Evolutionary conservation across 2,797 vertebrate species (phyloP), one percentile per base, ranked within the genome.

Genomic region (Pachyuromys duprasi): DNA sequence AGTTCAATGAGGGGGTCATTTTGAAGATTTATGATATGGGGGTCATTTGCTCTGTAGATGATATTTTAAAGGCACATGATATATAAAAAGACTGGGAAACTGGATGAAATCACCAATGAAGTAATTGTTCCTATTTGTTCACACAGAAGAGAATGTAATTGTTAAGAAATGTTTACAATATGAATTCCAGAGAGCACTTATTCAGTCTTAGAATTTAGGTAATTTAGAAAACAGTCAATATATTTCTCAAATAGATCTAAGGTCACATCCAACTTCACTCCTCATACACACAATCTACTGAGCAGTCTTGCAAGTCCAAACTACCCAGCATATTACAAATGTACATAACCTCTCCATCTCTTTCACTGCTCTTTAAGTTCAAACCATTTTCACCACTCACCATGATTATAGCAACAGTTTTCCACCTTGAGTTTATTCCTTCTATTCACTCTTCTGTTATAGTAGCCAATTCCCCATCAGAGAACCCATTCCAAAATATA

Each of bases 121-220:
- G 92, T 83, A 95, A 94, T 22, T 80, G n/a, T 94, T 72, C 92
- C 53, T 95, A 74, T 70, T 81, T 86, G 22, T 91, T 96, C 69
- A 33, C 90, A 95, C 7, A 80, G 7, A 86, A 62, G 3, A 84
- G 57, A 95, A 83, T 70, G 31, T 89, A 92, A 94, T 17, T 90
- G 75, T 91, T 45, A 42, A 42, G 53, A 96, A 96, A 94, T 90
- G 79, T 39, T 53, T 55, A 86, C 33, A 86, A 65, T 2, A 80
- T 87, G 60, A 94, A 70, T 94, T 92, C 78, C 2, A 90, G 22
- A 63, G 91, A 20, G 33, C 22, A 94, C 12, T 74, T 74, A 87
- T 31, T 86, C 42, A 91, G 57, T 94, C 28, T 8, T 92, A 88
- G 81, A 92, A 12, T 97, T 95, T 42, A 89, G 63, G 14, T 92